These are phyloP conservation scores for Vesta saturnalis DNA, from an alignment of 2,888 invertebrate species.

Conservation along the genomic window DNA sequence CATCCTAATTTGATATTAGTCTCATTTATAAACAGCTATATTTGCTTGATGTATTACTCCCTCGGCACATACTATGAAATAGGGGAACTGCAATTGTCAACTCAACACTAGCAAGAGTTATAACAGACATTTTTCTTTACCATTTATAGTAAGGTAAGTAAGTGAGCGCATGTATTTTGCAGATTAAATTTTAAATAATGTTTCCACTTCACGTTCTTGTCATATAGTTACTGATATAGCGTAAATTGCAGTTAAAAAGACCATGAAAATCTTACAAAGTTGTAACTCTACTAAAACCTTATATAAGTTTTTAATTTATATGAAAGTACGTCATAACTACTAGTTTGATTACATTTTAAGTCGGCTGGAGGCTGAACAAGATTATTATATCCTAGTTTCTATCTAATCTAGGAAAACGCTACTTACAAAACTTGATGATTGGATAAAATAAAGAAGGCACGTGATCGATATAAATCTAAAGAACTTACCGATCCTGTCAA, in stretches of 20 bases:
- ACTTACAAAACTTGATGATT: slow-evolving; percentile 42
- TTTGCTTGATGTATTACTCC: slow-evolving; percentile 59
- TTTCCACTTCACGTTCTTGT: slow-evolving; percentile 23
- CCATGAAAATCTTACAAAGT: slow-evolving; percentile 31
- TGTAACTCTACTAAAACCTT: slow-evolving; percentile 28
- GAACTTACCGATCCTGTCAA: slow-evolving; percentile 59
- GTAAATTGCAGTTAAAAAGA: slow-evolving; percentile 11
- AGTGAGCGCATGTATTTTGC: slow-evolving; percentile 53
- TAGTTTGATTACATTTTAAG: slow-evolving; percentile 28
- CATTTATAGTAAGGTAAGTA: slow-evolving; percentile 49
- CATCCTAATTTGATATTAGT: slow-evolving; percentile 53
- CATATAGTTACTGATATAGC: slow-evolving; percentile 16
- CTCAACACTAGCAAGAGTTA: slow-evolving; percentile 61
- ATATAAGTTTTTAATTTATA: slow-evolving; percentile 35
- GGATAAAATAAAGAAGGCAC: slow-evolving; percentile 43
- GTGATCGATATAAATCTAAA: slow-evolving; percentile 46
- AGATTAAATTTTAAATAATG: slow-evolving; percentile 56
- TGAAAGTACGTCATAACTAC: slow-evolving; percentile 33
- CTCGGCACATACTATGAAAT: slow-evolving; percentile 51
- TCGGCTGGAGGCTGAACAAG: slow-evolving; percentile 25
- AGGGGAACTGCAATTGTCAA: slow-evolving; percentile 60
- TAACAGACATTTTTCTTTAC: slow-evolving; percentile 58
- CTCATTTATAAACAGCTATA: slow-evolving; percentile 51
- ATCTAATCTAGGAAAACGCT: slow-evolving; percentile 34
- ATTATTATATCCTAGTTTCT: slow-evolving; percentile 40